Percentiles rank a stretch among this genome's conserved stretches.
Conservation (phyloP, 2,797 vertebrate genomes). For the Neoniphon sammara region DNA sequence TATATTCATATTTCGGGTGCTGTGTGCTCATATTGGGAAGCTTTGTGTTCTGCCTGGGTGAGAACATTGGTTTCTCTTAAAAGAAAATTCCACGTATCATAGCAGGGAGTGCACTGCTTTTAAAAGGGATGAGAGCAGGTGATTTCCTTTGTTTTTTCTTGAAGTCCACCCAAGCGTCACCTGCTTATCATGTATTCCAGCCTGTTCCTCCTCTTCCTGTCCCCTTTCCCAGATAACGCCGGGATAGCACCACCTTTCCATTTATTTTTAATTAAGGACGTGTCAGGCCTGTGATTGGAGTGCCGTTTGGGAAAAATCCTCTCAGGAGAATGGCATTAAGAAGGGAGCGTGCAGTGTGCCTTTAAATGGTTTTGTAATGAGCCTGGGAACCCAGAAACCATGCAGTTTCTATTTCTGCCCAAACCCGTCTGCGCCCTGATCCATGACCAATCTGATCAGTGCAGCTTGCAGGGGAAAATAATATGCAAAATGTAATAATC, state of each 20-base stretch:
- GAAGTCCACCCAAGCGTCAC: no score
- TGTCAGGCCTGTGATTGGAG: slow-evolving; percentile 59
- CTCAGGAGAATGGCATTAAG: slow-evolving; percentile 68
- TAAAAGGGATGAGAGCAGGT: no score
- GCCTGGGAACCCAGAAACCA: slow-evolving; percentile 60
- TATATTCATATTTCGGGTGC: no score
- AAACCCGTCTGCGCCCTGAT: slow-evolving; percentile 72
- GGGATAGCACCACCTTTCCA: slow-evolving; percentile 12
- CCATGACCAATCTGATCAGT: slow-evolving; percentile 79
- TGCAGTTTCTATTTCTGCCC: slow-evolving; percentile 73
- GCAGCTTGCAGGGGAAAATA: slow-evolving; percentile 68
- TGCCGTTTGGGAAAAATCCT: slow-evolving; percentile 63
- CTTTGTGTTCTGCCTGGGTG: no score
- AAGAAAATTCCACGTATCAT: no score
- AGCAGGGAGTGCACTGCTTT: no score
- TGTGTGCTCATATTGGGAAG: no score
- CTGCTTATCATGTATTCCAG: no score
- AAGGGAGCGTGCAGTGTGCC: slow-evolving; percentile 64
- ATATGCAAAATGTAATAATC: slow-evolving; percentile 69
- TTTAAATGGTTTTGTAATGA: slow-evolving; percentile 75
- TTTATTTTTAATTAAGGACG: slow-evolving; percentile 68
- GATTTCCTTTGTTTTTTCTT: no score
- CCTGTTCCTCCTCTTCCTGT: no score
- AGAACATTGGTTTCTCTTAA: no score
- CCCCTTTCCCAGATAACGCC: no score